Conservation (phyloP, 2,888 invertebrate genomes). For the Strigamia maritima region DNA sequence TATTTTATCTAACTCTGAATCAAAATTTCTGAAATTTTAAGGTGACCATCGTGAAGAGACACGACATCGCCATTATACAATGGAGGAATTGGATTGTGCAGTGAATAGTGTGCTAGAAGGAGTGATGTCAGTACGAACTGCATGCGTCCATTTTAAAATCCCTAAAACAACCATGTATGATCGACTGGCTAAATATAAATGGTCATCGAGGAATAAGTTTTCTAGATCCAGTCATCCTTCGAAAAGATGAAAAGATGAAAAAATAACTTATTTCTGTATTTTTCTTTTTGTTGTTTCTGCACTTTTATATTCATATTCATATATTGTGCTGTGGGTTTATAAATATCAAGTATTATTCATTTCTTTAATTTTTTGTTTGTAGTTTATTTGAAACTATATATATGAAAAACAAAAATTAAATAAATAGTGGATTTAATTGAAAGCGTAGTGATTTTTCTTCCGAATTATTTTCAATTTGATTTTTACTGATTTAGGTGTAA, state of each 20-base stretch:
- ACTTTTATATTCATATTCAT: background rate
- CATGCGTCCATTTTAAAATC: background rate
- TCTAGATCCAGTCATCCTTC: background rate
- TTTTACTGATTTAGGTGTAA: conserved; percentile 21
- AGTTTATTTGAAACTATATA: background rate
- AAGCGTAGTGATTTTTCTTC: background rate
- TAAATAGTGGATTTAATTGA: background rate
- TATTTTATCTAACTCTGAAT: background rate
- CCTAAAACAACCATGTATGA: conserved; percentile 15
- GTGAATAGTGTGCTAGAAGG: conserved; percentile 6
- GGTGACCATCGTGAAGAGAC: conserved; percentile 1
- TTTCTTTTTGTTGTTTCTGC: background rate
- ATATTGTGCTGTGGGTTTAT: background rate
- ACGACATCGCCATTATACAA: background rate
- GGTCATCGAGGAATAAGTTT: conserved; percentile 4
- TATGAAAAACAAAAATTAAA: background rate
- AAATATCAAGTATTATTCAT: no score
- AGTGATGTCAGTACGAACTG: conserved; percentile 11
- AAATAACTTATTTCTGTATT: background rate
- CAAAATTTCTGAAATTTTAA: conserved; percentile 13
- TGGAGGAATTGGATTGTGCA: conserved; percentile 8
- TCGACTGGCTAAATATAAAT: conserved; percentile 20
- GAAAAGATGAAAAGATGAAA: background rate
- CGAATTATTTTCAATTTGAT: background rate
- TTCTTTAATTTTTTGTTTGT: no score